Base-by-base conservation (phyloP, 2,113 vertebrate species). In the Austrofundulus limnaeus region DNA sequence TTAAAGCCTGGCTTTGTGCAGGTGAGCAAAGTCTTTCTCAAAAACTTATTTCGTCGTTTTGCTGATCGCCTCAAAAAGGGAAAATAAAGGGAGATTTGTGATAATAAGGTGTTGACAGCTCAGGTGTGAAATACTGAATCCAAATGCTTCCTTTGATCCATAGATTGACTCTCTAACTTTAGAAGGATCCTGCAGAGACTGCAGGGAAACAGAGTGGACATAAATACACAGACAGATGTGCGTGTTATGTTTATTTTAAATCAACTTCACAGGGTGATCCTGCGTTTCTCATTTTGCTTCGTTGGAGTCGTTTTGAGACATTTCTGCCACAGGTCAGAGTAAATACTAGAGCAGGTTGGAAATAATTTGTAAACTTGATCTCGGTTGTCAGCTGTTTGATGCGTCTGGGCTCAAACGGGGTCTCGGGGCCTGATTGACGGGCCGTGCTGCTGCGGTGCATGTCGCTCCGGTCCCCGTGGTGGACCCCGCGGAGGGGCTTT, bases 351-450 rank as follows among this genome's bases (percentile, higher is more conserved):
- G 38, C 14, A 4, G 34, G n/a, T 20, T 83, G 49, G 11, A 19
- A 42, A 63, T 65, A 28, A 63, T 56, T 54, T 55, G 24, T 17
- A 45, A 52, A 65, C 39, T 66, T 67, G 48, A 74, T 70, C 55
- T 75, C 19, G 34, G 19, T 65, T 62, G 75, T 62, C 72, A 63
- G 39, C 55, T 57, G 66, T 62, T 70, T 69, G 61, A 42, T 57
- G 61, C 59, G 8, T 70, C 54, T 42, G 9, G 21, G 54, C 23
- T 62, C 17, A 59, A 73, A 70, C 65, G n/a, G 76, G 76, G 61
- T 69, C 72, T 58, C n/a, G 15, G 2, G 34, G 60, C 25, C 93
- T 94, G 93, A 94, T 91, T 94, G 94, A 94, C 94, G 95, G 89
- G 31, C 38, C 65, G 84, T 65, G 80, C 5, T 49, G 67, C 63